phyloP scores from a whole-genome alignment of 1,140 invertebrate species.

The Melipona quadrifasciata region DNA sequence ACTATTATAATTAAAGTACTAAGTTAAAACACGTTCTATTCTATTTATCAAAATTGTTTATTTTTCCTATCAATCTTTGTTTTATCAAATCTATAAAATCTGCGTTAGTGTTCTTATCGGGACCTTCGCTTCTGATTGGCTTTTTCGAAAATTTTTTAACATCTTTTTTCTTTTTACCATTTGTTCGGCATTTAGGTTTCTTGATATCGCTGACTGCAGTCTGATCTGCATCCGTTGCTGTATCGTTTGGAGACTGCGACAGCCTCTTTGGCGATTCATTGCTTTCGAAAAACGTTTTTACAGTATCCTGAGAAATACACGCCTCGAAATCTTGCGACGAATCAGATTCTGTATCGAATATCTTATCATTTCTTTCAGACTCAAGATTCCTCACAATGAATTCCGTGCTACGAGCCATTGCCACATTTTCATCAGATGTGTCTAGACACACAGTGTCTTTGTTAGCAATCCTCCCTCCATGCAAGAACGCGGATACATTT shows the following conservation, averaged over 20 bases:
- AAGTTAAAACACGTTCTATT: not conserved
- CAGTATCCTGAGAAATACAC: not conserved
- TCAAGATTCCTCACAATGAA: conserved; percentile 68
- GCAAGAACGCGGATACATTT: conserved; percentile 71
- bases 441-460: conserved; percentile 72
- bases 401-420: conserved; percentile 65
- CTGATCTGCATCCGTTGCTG: not conserved
- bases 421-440: conserved; percentile 72
- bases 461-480: conserved; percentile 75
- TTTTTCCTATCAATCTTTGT: conserved; percentile 65
- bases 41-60: conserved; percentile 30
- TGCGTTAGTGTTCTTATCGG: conserved; percentile 19
- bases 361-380: conserved; percentile 5
- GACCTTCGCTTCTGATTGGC: not conserved
- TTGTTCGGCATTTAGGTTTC: conserved; percentile 4
- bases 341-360: not conserved
- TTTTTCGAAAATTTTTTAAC: conserved; percentile 21
- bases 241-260: too few species aligned
- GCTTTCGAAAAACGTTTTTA: conserved; percentile 12
- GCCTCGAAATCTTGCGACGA: not conserved
- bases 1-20: not conserved
- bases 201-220: not conserved
- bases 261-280: not conserved
- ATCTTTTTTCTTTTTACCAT: not conserved
- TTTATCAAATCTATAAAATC: conserved; percentile 77